Evolutionary conservation across 92 coral and sea anemone genomes (phyloP), one percentile per base, ranked within the genome.

Genomic region (Porites divaricata): DNA sequence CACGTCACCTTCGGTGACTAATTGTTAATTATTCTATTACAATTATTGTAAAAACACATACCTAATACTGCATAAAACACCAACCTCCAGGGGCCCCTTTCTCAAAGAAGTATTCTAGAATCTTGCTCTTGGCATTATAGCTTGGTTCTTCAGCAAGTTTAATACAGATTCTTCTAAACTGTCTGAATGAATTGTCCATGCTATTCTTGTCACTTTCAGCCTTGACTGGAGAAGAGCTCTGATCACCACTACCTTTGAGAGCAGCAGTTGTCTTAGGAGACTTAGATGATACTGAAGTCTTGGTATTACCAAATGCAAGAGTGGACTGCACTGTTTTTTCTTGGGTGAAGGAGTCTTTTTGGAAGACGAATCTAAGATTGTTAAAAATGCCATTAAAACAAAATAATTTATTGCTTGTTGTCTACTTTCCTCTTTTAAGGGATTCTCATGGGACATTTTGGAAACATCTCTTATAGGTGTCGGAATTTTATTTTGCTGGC

Each of bases 81-180:
- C 50, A 75, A 83, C 93, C 91, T 89, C 88, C 95, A 41, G 90
- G 89, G 17, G 75, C 62, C 23, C 94, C 96, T 62, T 90, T 88
- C 22, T 88, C 67, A 24, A 95, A 86, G 81, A 93, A 90, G 25
- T 74, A 79, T 51, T 95, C 88, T 83, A 92, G 79, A 61, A 96
- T 90, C 54, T 91, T 88, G 63, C 95, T 94, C 89, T 96, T 96
- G 52, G 95, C 95, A 92, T 96, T 96, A 57, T 96, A 96, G 72
- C 99, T 91, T 84, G 99, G 99, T 77, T 96, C 99, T 57, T 93
- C 91, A n/a, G 94, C 95, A 59, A 96, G 93, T 70, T 87, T 75
- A 2, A 89, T 26, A 64, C 99, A 96, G 52, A 96, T 89, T 75
- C 89, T 76, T 74, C 99, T 85, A 80, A 94, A 96, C 85, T 93